Evolutionary conservation across 2,797 vertebrate species (phyloP).

Genomic region (Oryzias sinensis): DNA sequence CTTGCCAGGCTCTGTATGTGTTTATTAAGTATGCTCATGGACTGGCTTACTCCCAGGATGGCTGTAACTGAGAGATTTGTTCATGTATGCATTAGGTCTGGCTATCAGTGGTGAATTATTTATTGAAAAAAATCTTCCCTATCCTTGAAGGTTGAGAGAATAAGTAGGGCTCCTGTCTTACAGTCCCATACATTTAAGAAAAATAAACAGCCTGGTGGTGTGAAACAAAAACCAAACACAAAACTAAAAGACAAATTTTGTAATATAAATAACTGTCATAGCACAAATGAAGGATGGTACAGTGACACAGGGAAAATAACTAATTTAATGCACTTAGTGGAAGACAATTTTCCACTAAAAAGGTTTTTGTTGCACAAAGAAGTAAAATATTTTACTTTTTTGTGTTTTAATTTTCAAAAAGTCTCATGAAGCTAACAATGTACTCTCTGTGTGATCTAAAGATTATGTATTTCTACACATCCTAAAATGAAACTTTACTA

Average conservation of each 20-base stretch:
- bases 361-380: no score
- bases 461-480: conserved; percentile 6
- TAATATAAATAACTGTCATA: neutral
- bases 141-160: conserved; percentile 61
- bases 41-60: conserved; percentile 73
- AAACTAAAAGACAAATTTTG: neutral
- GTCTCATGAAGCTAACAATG: neutral
- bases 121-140: conserved; percentile 69
- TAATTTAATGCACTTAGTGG: no score
- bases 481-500: neutral
- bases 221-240: conserved; percentile 9
- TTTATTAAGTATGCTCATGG: conserved; percentile 76
- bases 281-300: neutral
- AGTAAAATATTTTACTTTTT: neutral
- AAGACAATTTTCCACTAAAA: no score
- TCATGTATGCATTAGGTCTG: conserved; percentile 74
- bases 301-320: no score
- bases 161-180: conserved; percentile 51
- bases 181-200: conserved; percentile 19
- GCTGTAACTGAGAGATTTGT: conserved; percentile 76
- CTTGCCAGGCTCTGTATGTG: conserved; percentile 67
- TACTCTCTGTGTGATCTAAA: no score
- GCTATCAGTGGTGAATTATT: conserved; percentile 78
- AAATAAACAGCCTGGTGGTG: conserved; percentile 20
- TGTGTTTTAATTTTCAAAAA: conserved; percentile 5